Evolutionary conservation across 2,797 vertebrate genomes (phyloP).

Genomic region (Neosalanx taihuensis): DNA sequence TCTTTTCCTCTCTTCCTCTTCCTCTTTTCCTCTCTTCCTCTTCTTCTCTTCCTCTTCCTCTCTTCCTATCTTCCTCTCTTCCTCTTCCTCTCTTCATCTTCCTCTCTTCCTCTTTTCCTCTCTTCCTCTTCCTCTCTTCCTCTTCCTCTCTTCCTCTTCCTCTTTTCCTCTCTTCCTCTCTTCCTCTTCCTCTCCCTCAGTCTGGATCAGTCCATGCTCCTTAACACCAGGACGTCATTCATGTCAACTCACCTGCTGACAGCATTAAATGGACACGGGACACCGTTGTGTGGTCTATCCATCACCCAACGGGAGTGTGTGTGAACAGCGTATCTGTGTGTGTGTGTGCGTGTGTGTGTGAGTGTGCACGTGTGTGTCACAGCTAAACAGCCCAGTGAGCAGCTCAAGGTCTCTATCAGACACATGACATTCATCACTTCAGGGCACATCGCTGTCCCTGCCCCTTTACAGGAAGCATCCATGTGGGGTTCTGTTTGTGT

Average conservation of each 20-base stretch:
- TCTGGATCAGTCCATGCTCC: constrained; percentile 34
- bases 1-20: no score
- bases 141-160: neutral
- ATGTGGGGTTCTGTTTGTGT: neutral
- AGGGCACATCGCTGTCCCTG: neutral
- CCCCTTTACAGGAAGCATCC: neutral
- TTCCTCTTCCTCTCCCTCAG: neutral
- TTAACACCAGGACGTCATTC: constrained; percentile 33
- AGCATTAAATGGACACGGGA: constrained; percentile 45
- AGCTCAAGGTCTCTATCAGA: constrained; percentile 36
- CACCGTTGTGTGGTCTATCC: constrained; percentile 31
- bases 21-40: neutral
- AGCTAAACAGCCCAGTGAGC: constrained; percentile 13
- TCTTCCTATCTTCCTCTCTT: no score
- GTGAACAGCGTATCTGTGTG: constrained; percentile 2
- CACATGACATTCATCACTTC: constrained; percentile 22
- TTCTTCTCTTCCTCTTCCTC: neutral
- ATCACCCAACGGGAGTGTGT: constrained; percentile 18
- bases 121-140: neutral
- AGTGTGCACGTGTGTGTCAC: constrained; percentile 3
- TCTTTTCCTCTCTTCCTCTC: neutral
- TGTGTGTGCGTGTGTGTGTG: neutral
- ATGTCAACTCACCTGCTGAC: constrained; percentile 42
- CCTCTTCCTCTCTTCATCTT: no score
- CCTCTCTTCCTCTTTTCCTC: neutral